Conservation (phyloP, 2,888 invertebrate species). For the Aromia moschata region DNA sequence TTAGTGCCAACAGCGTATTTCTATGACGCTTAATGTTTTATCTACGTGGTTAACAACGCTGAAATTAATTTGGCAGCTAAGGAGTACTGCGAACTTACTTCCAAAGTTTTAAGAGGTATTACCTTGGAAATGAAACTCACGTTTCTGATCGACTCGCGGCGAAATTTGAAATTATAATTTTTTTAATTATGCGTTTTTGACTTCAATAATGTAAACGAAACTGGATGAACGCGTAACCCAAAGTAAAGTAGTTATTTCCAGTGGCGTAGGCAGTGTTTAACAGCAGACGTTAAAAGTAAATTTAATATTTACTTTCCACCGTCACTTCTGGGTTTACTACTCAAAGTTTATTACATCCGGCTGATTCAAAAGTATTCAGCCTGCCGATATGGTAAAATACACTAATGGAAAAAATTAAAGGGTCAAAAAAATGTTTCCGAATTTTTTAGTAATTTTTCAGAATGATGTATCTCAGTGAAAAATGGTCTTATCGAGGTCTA, state of each 20-base stretch:
- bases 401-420: too few relatives aligned
- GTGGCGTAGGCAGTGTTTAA: too few relatives aligned
- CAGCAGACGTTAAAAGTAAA: too few relatives aligned
- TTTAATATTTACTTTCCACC: too few relatives aligned
- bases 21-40: neutral
- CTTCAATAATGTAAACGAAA: constrained; percentile 3
- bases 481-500: too few relatives aligned
- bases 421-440: too few relatives aligned
- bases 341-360: too few relatives aligned
- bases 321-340: too few relatives aligned
- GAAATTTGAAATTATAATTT: constrained; percentile 23
- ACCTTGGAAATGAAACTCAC: constrained; percentile 14
- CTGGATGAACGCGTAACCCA: neutral
- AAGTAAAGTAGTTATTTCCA: constrained; percentile 9
- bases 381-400: too few relatives aligned
- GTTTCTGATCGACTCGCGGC: constrained; percentile 5
- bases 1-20: neutral
- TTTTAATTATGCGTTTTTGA: constrained; percentile 10
- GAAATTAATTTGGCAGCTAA: neutral
- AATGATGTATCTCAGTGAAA: too few relatives aligned
- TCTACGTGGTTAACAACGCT: neutral
- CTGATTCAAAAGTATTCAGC: too few relatives aligned
- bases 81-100: neutral
- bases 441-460: too few relatives aligned
- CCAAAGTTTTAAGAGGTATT: constrained; percentile 5